Conservation (phyloP, 2,113 vertebrate genomes). For the Vireo altiloquus region DNA sequence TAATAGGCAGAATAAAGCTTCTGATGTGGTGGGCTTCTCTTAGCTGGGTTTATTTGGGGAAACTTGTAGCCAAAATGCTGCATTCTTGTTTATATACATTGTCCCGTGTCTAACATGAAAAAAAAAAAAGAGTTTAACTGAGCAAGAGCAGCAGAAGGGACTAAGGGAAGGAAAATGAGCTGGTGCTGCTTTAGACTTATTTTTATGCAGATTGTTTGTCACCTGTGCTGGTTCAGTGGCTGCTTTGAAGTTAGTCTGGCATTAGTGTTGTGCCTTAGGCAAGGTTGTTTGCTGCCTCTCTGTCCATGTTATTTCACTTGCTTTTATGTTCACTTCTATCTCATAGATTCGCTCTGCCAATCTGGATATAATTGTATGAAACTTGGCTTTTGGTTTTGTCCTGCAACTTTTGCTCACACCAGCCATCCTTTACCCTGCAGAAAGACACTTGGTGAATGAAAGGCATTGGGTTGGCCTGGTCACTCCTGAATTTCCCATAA, state of each 20-base stretch:
- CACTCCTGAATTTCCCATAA: not conserved
- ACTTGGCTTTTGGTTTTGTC: not conserved
- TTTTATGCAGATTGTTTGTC: conserved; percentile 27
- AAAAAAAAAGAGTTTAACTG: not conserved
- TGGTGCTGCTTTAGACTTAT: not conserved
- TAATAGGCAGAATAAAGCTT: not conserved
- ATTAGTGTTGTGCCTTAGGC: conserved; percentile 15
- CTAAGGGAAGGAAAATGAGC: not conserved
- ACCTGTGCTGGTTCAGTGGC: not conserved
- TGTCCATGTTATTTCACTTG: not conserved
- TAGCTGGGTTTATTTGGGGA: not conserved
- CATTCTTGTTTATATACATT: not conserved
- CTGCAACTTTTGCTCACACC: not conserved
- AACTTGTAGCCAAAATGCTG: not conserved
- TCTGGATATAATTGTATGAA: not conserved
- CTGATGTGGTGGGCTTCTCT: not conserved
- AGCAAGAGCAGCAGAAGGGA: not conserved
- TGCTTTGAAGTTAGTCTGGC: conserved; percentile 44
- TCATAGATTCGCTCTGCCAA: not conserved
- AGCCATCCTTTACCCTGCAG: not conserved
- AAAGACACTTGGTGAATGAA: not conserved
- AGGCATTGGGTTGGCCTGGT: not conserved
- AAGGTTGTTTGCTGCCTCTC: not conserved
- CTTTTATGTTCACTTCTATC: not conserved
- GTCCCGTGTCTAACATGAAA: not conserved